phyloP scores from a whole-genome alignment of 92 coral and sea anemone genomes.

The Umimayanthus chanpuru region DNA sequence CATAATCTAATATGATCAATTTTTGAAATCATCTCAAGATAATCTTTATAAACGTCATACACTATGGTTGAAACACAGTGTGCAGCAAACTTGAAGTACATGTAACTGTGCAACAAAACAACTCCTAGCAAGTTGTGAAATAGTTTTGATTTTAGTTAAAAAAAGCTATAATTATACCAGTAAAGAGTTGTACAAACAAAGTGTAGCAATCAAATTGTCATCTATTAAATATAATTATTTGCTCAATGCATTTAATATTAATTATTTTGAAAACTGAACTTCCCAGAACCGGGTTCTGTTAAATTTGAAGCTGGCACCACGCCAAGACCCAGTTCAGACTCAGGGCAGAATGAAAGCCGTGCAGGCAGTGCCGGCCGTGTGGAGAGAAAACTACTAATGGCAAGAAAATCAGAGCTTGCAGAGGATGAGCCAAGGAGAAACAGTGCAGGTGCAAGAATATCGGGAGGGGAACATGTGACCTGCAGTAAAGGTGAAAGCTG shows the following conservation, averaged over 20 bases:
- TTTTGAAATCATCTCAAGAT: no score
- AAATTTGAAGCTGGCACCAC: constrained; percentile 57
- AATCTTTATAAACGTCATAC: no score
- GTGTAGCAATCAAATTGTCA: no score
- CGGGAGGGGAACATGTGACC: background rate
- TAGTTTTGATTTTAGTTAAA: no score
- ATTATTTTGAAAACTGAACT: background rate
- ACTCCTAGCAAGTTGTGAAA: no score
- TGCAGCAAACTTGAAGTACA: no score
- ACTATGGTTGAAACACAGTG: no score
- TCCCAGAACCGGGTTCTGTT: constrained; percentile 72
- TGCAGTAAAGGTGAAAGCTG: background rate
- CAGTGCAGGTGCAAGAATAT: constrained; percentile 51
- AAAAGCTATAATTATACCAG: no score
- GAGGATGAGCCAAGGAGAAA: constrained; percentile 52
- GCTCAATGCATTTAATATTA: background rate
- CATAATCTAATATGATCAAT: no score
- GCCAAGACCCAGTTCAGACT: constrained; percentile 54
- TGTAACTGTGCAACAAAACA: no score
- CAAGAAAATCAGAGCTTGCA: constrained; percentile 68
- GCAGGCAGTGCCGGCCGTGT: constrained; percentile 76
- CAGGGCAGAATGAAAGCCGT: constrained; percentile 39
- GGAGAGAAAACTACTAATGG: constrained; percentile 72
- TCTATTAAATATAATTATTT: no score
- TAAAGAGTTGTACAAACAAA: no score